Evolutionary conservation across 2,888 invertebrate genomes (phyloP), one percentile per base, ranked within the genome.

Genomic region (Cephus sareptanus): DNA sequence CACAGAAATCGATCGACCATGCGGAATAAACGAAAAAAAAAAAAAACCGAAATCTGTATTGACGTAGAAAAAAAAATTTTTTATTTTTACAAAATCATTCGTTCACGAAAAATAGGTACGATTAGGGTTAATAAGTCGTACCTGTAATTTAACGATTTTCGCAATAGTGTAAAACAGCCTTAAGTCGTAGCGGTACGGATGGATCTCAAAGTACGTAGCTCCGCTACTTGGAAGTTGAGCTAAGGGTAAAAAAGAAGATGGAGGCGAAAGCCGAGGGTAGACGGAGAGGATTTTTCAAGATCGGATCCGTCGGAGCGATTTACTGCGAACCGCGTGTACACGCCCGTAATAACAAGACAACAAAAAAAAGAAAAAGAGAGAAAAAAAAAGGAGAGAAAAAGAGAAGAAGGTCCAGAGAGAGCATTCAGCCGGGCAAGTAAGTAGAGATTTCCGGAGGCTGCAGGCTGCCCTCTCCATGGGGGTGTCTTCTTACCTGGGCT

Each of bases 381-480:
- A 34, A 0, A 33, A 68, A 13, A 69, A 34, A 33, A 33, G 30
- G 23, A 33, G 11, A 56, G 33, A 69, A 23, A 56, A 56, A 23
- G 15, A 56, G 56, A 40, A 40, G 56, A 56, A 79, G 83, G 80
- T 79, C 80, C 81, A 80, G 80, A 82, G 85, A 81, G 85, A 82
- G 86, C 87, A 90, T 90, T 90, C 85, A 90, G 83, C 84, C 88
- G 87, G 85, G 86, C 83, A 86, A 87, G 90, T 91, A 91, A 91
- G 90, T 88, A 89, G 90, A 90, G 89, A 91, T 90, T 90, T 90
- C 90, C 91, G 91, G 91, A 81, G 83, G 85, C 71, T 71, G 71
- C 82, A 86, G 86, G 86, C 84, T 84, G 81, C 80, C 80, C 80
- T 83, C 89, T 85, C 87, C 85, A 87, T 87, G 86, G 89, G 89